Evolutionary conservation across 2,113 vertebrate species (phyloP), one percentile per base, ranked within the genome.

Genomic region (Nerophis ophidion): DNA sequence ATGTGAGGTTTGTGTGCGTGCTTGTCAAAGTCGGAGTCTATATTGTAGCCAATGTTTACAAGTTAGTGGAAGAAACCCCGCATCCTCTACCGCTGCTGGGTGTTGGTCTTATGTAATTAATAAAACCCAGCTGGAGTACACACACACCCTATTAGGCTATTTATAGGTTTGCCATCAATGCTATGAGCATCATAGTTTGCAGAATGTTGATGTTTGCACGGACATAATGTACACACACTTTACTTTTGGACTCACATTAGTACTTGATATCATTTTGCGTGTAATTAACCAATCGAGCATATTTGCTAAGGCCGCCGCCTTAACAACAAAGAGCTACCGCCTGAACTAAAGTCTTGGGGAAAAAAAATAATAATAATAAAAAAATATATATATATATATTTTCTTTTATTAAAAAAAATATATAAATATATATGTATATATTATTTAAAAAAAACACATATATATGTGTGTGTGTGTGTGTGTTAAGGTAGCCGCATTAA

Each of bases 241-340:
- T 58, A 52, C 71, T 81, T 82, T 67, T 77, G 60, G 63, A 77
- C 81, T 42, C n/a, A n/a, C n/a, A n/a, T n/a, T n/a, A n/a, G n/a
- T n/a, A n/a, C n/a, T n/a, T n/a, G n/a, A n/a, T n/a, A n/a, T n/a
- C n/a, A n/a, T n/a, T n/a, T n/a, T n/a, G n/a, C n/a, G n/a, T n/a
- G n/a, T n/a, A n/a, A n/a, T n/a, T n/a, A n/a, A n/a, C n/a, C n/a
- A n/a, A n/a, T n/a, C n/a, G n/a, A n/a, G n/a, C n/a, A n/a, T n/a
- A n/a, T n/a, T n/a, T n/a, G n/a, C n/a, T n/a, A n/a, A n/a, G n/a
- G n/a, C n/a, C n/a, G n/a, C n/a, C n/a, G n/a, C n/a, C n/a, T n/a
- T n/a, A n/a, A n/a, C n/a, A n/a, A n/a, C n/a, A n/a, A n/a, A n/a
- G n/a, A n/a, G n/a, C n/a, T n/a, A n/a, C n/a, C n/a, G n/a, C n/a